Evolutionary conservation across 2,113 vertebrate species (phyloP).

Genomic region (Neolamprologus sp.): DNA sequence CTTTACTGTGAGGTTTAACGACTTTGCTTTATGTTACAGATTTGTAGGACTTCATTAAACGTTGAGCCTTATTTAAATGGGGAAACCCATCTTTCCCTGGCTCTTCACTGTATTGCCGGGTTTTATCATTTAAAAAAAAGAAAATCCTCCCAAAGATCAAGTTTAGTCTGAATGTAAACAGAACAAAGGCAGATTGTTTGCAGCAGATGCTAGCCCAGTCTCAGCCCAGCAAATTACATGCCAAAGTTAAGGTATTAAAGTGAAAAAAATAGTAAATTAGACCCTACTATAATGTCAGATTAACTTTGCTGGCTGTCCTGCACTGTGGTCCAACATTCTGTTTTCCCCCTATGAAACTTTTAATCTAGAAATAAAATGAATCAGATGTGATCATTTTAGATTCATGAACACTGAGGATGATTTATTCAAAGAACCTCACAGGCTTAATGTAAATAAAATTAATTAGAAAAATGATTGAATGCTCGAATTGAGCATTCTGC

Average conservation of each 20-base stretch:
- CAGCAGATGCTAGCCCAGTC: neutral
- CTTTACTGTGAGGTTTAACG: neutral
- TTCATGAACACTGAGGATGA: neutral
- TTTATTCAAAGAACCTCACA: neutral
- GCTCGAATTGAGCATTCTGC: neutral
- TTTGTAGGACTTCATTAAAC: neutral
- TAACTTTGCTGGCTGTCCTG: neutral
- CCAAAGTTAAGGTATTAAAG: neutral
- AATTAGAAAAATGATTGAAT: neutral
- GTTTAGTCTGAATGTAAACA: neutral
- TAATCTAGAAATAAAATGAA: neutral
- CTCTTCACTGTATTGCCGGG: neutral
- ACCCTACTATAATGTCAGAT: neutral
- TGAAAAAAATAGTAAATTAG: neutral
- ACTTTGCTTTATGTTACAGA: neutral
- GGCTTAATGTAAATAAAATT: neutral
- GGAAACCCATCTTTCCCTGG: neutral
- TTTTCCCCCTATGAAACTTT: neutral
- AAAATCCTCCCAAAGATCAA: neutral
- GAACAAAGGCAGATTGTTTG: neutral
- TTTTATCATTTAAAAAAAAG: neutral
- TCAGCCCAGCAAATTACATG: neutral
- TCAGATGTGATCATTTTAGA: neutral
- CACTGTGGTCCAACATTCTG: neutral
- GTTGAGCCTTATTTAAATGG: neutral